Conservation (phyloP, 2,888 invertebrate species). For the Rhaphigaster nebulosa region DNA sequence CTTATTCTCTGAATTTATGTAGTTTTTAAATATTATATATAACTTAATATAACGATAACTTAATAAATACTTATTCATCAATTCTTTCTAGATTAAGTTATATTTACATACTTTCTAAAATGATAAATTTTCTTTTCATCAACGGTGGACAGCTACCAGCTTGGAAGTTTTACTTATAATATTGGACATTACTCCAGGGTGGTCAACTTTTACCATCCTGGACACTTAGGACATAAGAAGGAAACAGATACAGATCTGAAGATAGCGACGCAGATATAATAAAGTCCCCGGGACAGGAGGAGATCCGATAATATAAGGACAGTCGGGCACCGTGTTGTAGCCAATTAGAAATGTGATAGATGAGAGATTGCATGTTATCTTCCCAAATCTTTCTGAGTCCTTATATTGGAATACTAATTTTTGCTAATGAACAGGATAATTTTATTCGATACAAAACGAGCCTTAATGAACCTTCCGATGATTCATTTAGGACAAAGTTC, state of each 20-base stretch:
- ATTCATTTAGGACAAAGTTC: background rate
- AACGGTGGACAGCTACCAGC: background rate
- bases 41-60: too few species aligned
- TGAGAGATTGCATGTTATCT: background rate
- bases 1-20: too few species aligned
- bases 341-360: conserved; percentile 27
- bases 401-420: background rate
- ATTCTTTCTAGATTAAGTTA: too few species aligned
- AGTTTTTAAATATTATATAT: too few species aligned
- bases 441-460: background rate
- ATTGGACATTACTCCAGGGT: background rate
- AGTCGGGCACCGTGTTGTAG: background rate
- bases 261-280: background rate
- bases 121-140: too few species aligned
- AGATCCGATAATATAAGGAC: background rate
- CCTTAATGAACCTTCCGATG: background rate
- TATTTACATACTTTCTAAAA: too few species aligned
- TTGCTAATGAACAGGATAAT: background rate
- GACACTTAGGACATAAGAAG: background rate
- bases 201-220: background rate
- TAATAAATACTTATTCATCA: too few species aligned
- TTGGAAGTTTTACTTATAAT: background rate
- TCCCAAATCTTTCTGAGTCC: background rate
- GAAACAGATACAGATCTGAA: background rate
- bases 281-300: background rate